Evolutionary conservation across 2,888 invertebrate genomes (phyloP), one percentile per base, ranked within the genome.

Genomic region (Barypeithes pellucidus): DNA sequence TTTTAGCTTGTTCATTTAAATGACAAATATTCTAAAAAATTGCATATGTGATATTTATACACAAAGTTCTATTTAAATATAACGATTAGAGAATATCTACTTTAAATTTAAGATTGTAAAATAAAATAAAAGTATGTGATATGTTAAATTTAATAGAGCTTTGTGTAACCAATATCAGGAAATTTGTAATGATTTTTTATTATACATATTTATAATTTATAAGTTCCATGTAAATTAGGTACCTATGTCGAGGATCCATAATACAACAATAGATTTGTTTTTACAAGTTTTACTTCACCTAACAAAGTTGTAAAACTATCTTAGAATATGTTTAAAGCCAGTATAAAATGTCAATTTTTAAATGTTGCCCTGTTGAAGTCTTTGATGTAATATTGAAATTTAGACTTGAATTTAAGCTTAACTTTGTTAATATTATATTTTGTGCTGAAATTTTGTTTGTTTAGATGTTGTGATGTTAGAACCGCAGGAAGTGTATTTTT

Each of bases 91-190:
- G 11, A 8, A 11, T 20, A 24, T 22, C 50, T 50, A 24, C 50
- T 24, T 20, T 7, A 24, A 22, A 50, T 50, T 47, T 47, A 50
- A 12, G 12, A 22, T n/a, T 50, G 50, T 50, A 50, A 24, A 50
- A 50, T 50, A 50, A 22, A 24, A 9, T 50, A 50, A 22, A 50
- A 9, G 22, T 24, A 22, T 50, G 50, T 50, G 50, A 50, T 50
- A 50, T 50, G 12, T 50, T 50, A 50, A 50, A 22, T n/a, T 50
- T 22, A 22, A n/a, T 24, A 24, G 4, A 24, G 16, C 22, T 47
- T 24, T 50, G 50, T 50, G 24, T 39, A 29, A 5, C 29, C 29
- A 5, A 29, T 29, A 29, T 29, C 29, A n/a, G n/a, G n/a, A n/a
- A n/a, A n/a, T n/a, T n/a, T n/a, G n/a, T n/a, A n/a, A n/a, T n/a